Evolutionary conservation across 1,140 invertebrate species (phyloP), one percentile per base, ranked within the genome.

Genomic region (Leptinotarsa texana): DNA sequence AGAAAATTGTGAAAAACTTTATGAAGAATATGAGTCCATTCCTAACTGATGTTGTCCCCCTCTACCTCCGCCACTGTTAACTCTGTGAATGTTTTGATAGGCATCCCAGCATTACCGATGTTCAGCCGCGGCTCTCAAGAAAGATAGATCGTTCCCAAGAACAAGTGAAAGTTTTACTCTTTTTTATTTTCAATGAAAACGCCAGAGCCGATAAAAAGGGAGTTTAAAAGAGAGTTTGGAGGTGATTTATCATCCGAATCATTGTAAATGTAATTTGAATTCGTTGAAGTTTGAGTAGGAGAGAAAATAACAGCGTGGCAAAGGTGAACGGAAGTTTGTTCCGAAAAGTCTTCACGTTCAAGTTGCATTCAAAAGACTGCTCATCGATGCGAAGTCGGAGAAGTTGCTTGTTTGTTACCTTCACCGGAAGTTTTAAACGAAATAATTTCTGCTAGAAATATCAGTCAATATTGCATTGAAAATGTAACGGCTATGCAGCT

Each of bases 151-250:
- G 51, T 57, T 57, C 51, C 51, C 13, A 57, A 57, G 51, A 57
- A 57, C 51, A 57, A 57, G 51, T 57, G 51, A 57, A 57, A 57
- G 51, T 57, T 57, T 57, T 57, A 15, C 51, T 57, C 51, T n/a
- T 57, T 57, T 57, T 57, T 57, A 57, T 57, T 57, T 57, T 57
- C 51, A 57, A 57, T 57, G 51, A 57, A 18, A 57, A 57, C 51
- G 51, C 51, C 5, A 17, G n/a, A 18, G 51, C 51, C 51, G 13
- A 57, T 57, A 57, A 57, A 57, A 57, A 57, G 15, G 51, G 17
- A 57, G 51, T 57, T 57, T 57, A 57, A n/a, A 57, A 57, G 51
- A 57, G 51, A 57, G 51, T 57, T 57, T 18, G 51, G 51, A 17
- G 51, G 51, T 57, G 51, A 57, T 57, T 57, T 57, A 57, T 57